A percentile compares a stretch with the other conserved stretches of the same genome.
phyloP scores from a whole-genome alignment of 2,113 vertebrate species.

The Noctilio leporinus region DNA sequence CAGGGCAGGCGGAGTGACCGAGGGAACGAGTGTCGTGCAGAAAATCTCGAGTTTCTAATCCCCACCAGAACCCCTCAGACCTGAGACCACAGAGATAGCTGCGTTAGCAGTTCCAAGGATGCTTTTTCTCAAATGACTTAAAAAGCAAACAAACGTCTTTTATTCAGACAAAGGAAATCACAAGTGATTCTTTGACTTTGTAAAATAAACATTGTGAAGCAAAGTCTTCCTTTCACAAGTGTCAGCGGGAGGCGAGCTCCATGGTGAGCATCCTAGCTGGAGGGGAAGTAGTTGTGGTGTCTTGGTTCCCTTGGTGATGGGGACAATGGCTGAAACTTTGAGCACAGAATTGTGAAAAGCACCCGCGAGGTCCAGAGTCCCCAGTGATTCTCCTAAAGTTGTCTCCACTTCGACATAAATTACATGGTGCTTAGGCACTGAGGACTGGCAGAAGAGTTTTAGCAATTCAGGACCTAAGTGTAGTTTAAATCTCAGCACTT shows the following conservation, averaged over 20 bases:
- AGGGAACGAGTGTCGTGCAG: accelerated
- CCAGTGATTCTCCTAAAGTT: not conserved
- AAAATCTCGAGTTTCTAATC: not conserved
- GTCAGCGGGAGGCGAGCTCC: not conserved
- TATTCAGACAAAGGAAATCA: not conserved
- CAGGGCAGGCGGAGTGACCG: not conserved
- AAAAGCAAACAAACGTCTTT: not conserved
- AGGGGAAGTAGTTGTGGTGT: no score
- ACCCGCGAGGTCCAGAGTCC: no score
- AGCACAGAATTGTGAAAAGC: not conserved
- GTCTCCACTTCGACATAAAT: not conserved
- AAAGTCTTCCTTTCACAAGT: not conserved
- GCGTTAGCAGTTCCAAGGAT: not conserved
- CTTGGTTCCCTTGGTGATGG: accelerated
- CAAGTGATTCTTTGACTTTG: not conserved
- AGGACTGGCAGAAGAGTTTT: not conserved
- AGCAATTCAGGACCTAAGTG: not conserved
- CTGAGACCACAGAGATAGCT: not conserved
- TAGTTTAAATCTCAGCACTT: not conserved
- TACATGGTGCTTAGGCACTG: accelerated
- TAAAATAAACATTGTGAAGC: not conserved
- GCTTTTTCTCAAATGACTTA: not conserved
- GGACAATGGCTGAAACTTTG: accelerated
- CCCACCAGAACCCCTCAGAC: not conserved
- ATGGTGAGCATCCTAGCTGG: not conserved